These are phyloP conservation scores for Drosophila orosa DNA, from an alignment of 1,140 invertebrate genomes.

Conservation along the genomic window DNA sequence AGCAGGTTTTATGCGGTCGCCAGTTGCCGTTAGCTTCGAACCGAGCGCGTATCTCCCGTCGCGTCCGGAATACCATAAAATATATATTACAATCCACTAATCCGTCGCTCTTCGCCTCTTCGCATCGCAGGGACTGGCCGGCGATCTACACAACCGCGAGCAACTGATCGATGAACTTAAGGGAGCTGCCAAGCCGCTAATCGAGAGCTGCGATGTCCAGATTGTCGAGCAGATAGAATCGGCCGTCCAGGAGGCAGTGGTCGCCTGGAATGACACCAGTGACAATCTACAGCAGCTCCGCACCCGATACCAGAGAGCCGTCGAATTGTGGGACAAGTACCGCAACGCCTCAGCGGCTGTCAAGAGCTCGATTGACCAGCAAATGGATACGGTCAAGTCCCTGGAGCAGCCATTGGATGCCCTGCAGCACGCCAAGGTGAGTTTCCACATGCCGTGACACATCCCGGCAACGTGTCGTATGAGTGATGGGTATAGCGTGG, in stretches of 20 bases:
- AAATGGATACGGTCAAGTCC: conserved; percentile 85
- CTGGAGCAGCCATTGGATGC: conserved; percentile 79
- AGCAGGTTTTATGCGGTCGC: conserved; percentile 28
- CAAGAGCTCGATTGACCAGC: conserved; percentile 89
- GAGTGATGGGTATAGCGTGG: conserved; percentile 17
- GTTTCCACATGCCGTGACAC: conserved; percentile 21
- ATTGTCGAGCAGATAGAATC: conserved; percentile 89
- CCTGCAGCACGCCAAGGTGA: conserved; percentile 82
- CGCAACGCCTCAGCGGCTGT: conserved; percentile 90
- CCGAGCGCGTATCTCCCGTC: conserved; percentile 55
- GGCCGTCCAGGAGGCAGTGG: conserved; percentile 90
- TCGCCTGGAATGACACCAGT: conserved; percentile 90
- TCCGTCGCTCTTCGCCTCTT: background rate
- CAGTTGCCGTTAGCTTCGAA: conserved; percentile 74
- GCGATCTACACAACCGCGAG: conserved; percentile 88
- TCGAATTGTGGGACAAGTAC: conserved; percentile 91
- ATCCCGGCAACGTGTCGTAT: conserved; percentile 23
- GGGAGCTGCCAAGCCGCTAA: conserved; percentile 88
- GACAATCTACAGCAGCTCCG: conserved; percentile 89
- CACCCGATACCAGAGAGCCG: conserved; percentile 90
- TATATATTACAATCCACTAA: conserved; percentile 7
- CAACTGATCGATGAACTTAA: conserved; percentile 89
- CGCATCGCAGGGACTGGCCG: conserved; percentile 86
- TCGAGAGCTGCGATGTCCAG: conserved; percentile 88
- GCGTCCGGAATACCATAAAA: conserved; percentile 4